Conservation (phyloP, 1,140 invertebrate species). For the Psilanteris sp. region DNA sequence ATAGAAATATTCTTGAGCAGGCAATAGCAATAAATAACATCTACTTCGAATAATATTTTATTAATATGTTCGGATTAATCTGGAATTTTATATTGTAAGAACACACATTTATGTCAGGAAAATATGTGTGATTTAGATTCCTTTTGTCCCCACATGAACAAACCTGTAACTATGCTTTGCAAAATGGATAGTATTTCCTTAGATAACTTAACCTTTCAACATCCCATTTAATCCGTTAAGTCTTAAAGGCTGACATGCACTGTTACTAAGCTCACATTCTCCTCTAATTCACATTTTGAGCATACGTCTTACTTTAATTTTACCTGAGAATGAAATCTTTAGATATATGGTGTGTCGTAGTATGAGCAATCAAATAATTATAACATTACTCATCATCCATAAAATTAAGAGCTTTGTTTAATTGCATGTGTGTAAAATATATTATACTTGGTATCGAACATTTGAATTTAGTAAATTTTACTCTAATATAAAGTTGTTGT, state of each 20-base stretch:
- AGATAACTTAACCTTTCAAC: conserved; percentile 50
- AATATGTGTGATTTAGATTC: conserved; percentile 6
- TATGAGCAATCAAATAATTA: conserved; percentile 36
- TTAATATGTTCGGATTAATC: no score
- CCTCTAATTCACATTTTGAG: conserved; percentile 44
- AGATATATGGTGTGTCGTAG: conserved; percentile 20
- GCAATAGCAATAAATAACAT: no score
- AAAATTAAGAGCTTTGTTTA: conserved; percentile 27
- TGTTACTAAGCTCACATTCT: conserved; percentile 38
- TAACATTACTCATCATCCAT: conserved; percentile 19
- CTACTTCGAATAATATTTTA: no score
- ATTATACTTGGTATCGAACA: no score
- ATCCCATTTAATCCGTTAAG: conserved; percentile 49
- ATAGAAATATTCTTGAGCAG: no score
- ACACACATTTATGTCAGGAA: neutral
- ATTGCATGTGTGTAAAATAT: no score
- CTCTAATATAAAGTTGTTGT: no score
- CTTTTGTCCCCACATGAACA: conserved; percentile 15
- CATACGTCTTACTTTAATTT: conserved; percentile 37
- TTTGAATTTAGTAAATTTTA: no score
- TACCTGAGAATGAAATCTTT: conserved; percentile 43
- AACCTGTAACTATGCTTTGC: conserved; percentile 15
- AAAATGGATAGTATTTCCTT: conserved; percentile 47
- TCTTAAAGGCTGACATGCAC: conserved; percentile 43
- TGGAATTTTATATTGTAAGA: neutral